Base-by-base conservation (phyloP, 2,888 invertebrate genomes). In the Plemyria rubiginata region DNA sequence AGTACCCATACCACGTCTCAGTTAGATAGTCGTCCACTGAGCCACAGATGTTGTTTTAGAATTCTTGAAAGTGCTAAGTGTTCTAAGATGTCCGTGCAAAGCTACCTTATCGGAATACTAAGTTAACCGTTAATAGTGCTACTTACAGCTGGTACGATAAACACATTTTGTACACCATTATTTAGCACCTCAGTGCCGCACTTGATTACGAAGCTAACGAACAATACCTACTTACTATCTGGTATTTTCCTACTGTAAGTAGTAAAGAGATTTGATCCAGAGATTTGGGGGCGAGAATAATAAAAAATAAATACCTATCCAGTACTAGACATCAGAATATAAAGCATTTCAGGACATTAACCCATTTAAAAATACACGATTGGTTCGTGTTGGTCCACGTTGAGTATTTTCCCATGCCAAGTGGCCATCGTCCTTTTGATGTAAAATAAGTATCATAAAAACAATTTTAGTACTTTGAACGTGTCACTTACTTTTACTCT, bases 41-140 rank as follows among this genome's bases (percentile, higher is more conserved):
- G 22, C 22, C 22, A 32, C 32, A 16, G 0, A 16, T 4, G 9
- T 45, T 3, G 45, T 43, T 15, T 5, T 43, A 38, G 4, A 11
- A 8, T 22, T 8, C 22, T 36, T 38, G 38, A 38, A 38, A 12
- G 38, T 22, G 32, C 15, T 15, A 32, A 13, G 29, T 12, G 11
- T 46, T 36, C 16, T 45, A n/a, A 36, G 9, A 46, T 55, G 38
- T 36, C 22, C 51, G 49, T 58, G 32, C 36, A 43, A 50, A 50
- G n/a, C 8, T 8, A 16, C 32, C 51, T 51, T 51, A 56, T 41
- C 28, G 22, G 13, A 43, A 8, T 36, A 43, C 4, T 50, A 57
- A 41, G 51, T 43, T 51, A 15, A 50, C 50, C 41, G 57, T 51
- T 49, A 55, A 49, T 40, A 48, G 55, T 48, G 40, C 55, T 55